A percentile compares a stretch with the other conserved stretches of the same genome.
These are phyloP conservation scores for Drusus annulatus DNA, from an alignment of 1,140 invertebrate species.

Conservation along the genomic window DNA sequence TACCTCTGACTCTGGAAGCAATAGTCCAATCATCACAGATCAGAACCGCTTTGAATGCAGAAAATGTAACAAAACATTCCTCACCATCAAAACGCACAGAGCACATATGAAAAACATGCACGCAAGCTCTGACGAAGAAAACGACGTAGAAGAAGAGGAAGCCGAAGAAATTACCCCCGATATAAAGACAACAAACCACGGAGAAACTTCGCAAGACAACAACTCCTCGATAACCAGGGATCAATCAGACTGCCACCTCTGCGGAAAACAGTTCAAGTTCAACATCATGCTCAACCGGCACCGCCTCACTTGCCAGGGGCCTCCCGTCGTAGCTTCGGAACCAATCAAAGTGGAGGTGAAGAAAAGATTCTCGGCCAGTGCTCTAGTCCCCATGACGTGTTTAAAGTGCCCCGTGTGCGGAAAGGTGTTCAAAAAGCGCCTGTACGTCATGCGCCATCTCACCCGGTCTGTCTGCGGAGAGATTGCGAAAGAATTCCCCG, in stretches of 20 bases:
- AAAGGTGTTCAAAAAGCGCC: constrained; percentile 49
- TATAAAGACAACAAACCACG: not conserved
- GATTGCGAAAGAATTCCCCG: constrained; percentile 38
- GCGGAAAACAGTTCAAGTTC: constrained; percentile 66
- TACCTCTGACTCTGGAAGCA: constrained; percentile 60
- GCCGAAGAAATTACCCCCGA: not conserved
- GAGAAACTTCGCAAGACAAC: constrained; percentile 13
- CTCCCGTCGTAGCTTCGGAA: not conserved
- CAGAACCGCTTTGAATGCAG: constrained; percentile 61
- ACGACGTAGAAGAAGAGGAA: constrained; percentile 22
- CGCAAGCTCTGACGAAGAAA: not conserved
- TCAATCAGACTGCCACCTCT: constrained; percentile 64
- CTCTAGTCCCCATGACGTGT: not conserved
- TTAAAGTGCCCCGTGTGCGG: constrained; percentile 50
- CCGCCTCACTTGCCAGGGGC: constrained; percentile 58
- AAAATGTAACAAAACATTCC: constrained; percentile 63
- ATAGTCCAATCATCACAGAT: constrained; percentile 60
- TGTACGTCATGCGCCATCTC: constrained; percentile 48
- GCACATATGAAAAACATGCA: constrained; percentile 57
- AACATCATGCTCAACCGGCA: constrained; percentile 66
- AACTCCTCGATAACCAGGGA: not conserved
- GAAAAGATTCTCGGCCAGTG: not conserved
- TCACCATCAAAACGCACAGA: constrained; percentile 53
- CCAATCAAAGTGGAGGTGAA: not conserved
- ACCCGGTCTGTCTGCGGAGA: constrained; percentile 44